Evolutionary conservation across 2,113 vertebrate species (phyloP).

Genomic region (Entosphenus tridentatus): DNA sequence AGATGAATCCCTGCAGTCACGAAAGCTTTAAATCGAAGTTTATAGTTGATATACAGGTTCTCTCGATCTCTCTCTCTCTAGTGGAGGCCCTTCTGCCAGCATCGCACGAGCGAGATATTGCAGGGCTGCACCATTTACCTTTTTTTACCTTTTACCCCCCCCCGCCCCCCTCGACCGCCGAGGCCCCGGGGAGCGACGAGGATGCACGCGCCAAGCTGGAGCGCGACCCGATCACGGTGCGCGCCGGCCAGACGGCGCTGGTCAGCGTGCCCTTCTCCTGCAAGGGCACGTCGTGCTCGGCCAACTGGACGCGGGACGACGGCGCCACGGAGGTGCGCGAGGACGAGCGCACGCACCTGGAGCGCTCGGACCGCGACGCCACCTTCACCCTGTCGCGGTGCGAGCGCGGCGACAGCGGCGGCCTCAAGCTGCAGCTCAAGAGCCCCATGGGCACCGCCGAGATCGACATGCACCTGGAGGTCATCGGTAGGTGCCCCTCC

Average conservation of each 20-base stretch:
- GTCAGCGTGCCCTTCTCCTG: constrained; percentile 22
- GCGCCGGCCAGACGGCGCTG: constrained; percentile 19
- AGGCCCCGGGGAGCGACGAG: constrained; percentile 36
- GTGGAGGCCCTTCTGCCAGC: too few relatives aligned
- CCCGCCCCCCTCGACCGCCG: constrained; percentile 15
- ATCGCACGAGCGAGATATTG: too few relatives aligned
- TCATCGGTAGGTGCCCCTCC: constrained; percentile 17
- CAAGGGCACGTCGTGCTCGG: constrained; percentile 20
- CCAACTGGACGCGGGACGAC: constrained; percentile 25
- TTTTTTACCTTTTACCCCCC: too few relatives aligned
- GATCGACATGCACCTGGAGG: constrained; percentile 18
- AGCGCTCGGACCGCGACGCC: constrained; percentile 13
- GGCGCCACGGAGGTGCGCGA: constrained; percentile 21
- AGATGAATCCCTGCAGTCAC: too few relatives aligned
- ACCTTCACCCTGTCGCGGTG: constrained; percentile 19
- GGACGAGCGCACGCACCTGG: constrained; percentile 16
- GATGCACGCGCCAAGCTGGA: constrained; percentile 29
- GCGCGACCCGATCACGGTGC: constrained; percentile 30
- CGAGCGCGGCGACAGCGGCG: constrained; percentile 18
- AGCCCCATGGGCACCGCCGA: constrained; percentile 15
- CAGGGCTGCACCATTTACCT: too few relatives aligned
- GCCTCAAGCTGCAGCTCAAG: constrained; percentile 23
- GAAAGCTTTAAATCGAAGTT: too few relatives aligned
- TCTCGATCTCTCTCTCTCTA: too few relatives aligned
- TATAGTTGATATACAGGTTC: too few relatives aligned